Base-by-base conservation (phyloP, 1,140 invertebrate species). In the Notospermus geniculatus region DNA sequence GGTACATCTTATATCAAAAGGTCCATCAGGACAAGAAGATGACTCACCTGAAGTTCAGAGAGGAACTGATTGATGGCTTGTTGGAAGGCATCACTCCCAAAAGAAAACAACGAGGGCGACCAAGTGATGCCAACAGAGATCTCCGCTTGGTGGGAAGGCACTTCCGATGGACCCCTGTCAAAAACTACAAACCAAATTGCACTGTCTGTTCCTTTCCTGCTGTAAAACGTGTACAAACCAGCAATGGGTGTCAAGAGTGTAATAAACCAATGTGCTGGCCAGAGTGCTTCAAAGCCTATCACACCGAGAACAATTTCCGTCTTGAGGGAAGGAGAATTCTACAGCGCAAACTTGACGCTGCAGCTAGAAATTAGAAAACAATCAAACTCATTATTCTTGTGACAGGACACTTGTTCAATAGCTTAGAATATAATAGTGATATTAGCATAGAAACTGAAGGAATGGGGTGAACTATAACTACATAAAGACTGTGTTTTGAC, bases 1-100 rank as follows among this genome's bases (percentile, higher is more conserved):
- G 27, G 13, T 64, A 57, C 41, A 60, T 64, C 27, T 30, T 60
- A 2, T 60, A 60, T 29, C 9, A 15, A 2, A 60, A 60, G 23
- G 17, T 50, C 22, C 2, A 55, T 5, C 41, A 2, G n/a, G 46
- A 57, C n/a, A 27, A 29, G 25, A 46, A 45, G 46, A 50, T 50
- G 19, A 50, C 46, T n/a, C 46, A 50, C n/a, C 46, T 50, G 46
- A 27, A 50, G 46, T 50, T 50, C 46, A 50, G 46, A n/a, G 25
- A 23, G 9, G 25, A 50, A 4, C 19, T 50, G 9, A 19, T 50
- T 50, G 46, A 50, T 5, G 46, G 46, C 9, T 50, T 50, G 46
- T 27, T 50, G n/a, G 5, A 50, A 9, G 46, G 46, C n/a, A 23
- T 19, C 25, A 50, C 46, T 7, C 19, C 46, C 4, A 27, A 4